Conservation (phyloP, 2,113 vertebrate species). For the Lophura nycthemera region DNA sequence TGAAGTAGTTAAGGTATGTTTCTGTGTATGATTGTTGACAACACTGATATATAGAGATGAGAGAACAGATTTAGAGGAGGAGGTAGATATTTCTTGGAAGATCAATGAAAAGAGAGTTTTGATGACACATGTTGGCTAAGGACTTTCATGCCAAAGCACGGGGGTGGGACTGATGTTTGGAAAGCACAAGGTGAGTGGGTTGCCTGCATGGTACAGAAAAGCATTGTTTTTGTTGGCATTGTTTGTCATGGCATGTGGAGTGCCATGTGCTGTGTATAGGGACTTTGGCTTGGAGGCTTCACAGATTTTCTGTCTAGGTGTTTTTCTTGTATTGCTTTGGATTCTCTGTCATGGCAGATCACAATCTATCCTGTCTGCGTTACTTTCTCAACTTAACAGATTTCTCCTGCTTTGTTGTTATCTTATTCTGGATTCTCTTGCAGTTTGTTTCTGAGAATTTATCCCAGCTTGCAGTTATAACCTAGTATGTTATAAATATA, state of each 20-base stretch:
- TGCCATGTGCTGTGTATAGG: not conserved
- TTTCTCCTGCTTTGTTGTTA: not conserved
- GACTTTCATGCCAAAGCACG: not conserved
- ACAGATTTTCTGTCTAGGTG: not conserved
- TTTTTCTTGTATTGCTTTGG: not conserved
- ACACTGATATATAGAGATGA: not conserved
- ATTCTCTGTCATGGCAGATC: not conserved
- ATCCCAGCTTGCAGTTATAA: not conserved
- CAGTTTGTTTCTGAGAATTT: not conserved
- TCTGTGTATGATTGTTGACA: not conserved
- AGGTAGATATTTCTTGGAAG: conserved; percentile 43
- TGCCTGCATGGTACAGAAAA: not conserved
- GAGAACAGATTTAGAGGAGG: conserved; percentile 65
- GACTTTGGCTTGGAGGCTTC: not conserved
- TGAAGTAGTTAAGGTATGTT: not conserved
- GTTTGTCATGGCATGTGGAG: not conserved
- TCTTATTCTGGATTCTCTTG: not conserved
- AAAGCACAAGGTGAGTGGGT: conserved; percentile 36
- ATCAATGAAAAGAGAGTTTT: conserved; percentile 26
- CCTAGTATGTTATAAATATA: not conserved
- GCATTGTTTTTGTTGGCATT: not conserved
- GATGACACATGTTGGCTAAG: conserved; percentile 16
- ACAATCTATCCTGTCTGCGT: fast-evolving
- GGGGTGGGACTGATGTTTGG: conserved; percentile 5
- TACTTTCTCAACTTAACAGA: not conserved